These are phyloP conservation scores for Drosophila takahashii DNA, from an alignment of 1,140 invertebrate species.

Conservation along the genomic window DNA sequence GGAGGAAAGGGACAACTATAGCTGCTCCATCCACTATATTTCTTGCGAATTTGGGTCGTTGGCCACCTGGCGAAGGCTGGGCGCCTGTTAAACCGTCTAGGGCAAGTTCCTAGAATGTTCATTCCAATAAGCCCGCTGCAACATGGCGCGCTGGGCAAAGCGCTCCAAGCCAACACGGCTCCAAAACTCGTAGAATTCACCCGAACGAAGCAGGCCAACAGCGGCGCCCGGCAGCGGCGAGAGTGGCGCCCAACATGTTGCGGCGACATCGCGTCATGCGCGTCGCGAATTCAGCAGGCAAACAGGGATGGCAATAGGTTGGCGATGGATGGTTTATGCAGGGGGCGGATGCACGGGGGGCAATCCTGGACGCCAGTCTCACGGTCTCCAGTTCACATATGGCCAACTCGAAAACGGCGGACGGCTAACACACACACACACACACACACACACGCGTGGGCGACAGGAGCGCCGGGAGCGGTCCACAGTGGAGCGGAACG, in stretches of 20 bases:
- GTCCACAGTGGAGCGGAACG: constrained; percentile 10
- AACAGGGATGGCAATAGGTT: constrained; percentile 33
- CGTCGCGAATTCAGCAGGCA: constrained; percentile 73
- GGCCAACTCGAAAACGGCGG: constrained; percentile 48
- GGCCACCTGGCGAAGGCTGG: constrained; percentile 39
- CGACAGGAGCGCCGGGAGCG: constrained; percentile 6
- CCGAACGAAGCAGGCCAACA: constrained; percentile 76
- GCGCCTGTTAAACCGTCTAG: constrained; percentile 76
- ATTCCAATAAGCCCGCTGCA: constrained; percentile 75
- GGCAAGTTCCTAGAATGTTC: constrained; percentile 84
- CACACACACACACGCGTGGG: not conserved
- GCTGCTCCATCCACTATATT: constrained; percentile 12
- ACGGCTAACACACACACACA: constrained; percentile 5
- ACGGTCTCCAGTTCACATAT: constrained; percentile 48
- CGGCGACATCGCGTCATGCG: constrained; percentile 75
- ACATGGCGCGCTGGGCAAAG: constrained; percentile 58
- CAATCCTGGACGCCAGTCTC: constrained; percentile 12
- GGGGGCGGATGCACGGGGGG: not conserved
- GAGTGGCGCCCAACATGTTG: constrained; percentile 59
- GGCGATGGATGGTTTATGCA: not conserved
- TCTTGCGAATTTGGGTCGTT: constrained; percentile 54
- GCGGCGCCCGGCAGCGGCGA: constrained; percentile 19
- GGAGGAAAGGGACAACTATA: not conserved
- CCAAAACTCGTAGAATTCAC: constrained; percentile 83
- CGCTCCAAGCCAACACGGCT: constrained; percentile 38